Conservation (phyloP, 2,113 vertebrate species). For the Ptilorrhoa leucosticta region DNA sequence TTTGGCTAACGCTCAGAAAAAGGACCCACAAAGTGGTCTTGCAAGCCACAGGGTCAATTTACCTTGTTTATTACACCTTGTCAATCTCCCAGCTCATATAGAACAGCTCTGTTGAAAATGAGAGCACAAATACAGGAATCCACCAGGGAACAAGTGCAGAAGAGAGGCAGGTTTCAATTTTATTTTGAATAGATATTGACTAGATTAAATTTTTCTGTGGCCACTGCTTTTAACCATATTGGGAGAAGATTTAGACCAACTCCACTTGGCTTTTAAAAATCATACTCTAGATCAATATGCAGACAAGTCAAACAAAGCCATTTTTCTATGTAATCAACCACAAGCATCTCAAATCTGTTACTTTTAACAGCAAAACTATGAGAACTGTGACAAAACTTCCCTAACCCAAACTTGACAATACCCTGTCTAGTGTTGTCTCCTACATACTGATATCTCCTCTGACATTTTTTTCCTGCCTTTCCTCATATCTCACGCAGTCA, state of each 20-base stretch:
- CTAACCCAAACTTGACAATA: not conserved
- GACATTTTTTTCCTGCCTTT: not conserved
- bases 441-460: not conserved
- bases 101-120: not conserved
- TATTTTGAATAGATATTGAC: not conserved
- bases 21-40: not conserved
- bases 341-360: not conserved
- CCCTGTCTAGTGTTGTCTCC: not conserved
- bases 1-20: not conserved
- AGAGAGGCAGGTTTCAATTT: not conserved
- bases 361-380: not conserved
- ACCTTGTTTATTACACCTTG: not conserved
- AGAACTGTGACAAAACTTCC: not conserved
- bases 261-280: not conserved
- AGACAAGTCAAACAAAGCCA: not conserved
- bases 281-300: not conserved
- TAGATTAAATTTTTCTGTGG: not conserved
- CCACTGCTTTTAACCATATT: not conserved
- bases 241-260: not conserved
- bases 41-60: not conserved
- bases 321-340: not conserved
- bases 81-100: not conserved
- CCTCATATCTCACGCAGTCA: not conserved
- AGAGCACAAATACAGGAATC: not conserved
- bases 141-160: not conserved